A percentile compares a stretch with the other conserved stretches of the same genome.
phyloP scores from a whole-genome alignment of 2,888 invertebrate species.

The Acronicta leporina region DNA sequence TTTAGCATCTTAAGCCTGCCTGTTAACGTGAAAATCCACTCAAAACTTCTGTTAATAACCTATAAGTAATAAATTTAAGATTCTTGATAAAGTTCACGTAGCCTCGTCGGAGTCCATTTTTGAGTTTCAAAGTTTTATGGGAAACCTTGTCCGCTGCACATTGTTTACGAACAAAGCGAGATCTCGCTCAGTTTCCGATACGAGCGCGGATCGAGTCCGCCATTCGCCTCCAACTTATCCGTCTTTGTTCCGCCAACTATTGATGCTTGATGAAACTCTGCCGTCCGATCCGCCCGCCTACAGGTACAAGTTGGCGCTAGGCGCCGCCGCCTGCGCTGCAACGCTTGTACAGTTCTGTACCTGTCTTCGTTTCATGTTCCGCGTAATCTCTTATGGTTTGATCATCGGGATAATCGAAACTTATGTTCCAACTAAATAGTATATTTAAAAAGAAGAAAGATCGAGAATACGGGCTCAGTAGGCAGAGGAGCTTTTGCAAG shows the following conservation, averaged over 20 bases:
- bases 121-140: conserved; percentile 76
- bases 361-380: conserved; percentile 20
- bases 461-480: too few species aligned
- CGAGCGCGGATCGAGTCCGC: conserved; percentile 71
- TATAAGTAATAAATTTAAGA: conserved; percentile 51
- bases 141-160: conserved; percentile 75
- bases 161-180: conserved; percentile 84
- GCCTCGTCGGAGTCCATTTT: conserved; percentile 65
- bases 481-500: too few species aligned
- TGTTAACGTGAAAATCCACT: conserved; percentile 48
- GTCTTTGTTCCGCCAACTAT: conserved; percentile 81
- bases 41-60: conserved; percentile 49
- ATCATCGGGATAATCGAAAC: conserved; percentile 4
- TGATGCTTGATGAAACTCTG: conserved; percentile 78
- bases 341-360: conserved; percentile 24
- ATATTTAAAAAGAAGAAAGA: not conserved
- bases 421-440: not conserved
- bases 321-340: conserved; percentile 9
- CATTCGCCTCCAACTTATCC: conserved; percentile 76
- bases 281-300: conserved; percentile 56
- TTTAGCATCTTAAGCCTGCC: conserved; percentile 23
- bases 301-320: conserved; percentile 52
- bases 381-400: conserved; percentile 23
- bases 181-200: conserved; percentile 72
- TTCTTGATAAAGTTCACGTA: conserved; percentile 47